Evolutionary conservation across 2,888 invertebrate genomes (phyloP), one percentile per base, ranked within the genome.

Genomic region (Petrolisthes manimaculis): DNA sequence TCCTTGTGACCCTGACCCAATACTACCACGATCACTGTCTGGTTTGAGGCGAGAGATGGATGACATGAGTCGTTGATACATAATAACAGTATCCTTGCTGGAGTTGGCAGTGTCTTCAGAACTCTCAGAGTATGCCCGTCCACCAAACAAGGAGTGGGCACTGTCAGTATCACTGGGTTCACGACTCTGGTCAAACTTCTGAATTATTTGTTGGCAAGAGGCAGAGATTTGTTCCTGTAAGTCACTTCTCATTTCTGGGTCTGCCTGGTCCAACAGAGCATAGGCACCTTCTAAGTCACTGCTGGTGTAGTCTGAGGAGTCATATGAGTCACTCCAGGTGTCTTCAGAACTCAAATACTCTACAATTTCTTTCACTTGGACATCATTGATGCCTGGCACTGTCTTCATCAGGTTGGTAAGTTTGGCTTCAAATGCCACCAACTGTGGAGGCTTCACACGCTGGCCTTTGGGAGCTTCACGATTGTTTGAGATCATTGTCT

Each of bases 311-410:
- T 97, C 97, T 0, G 97, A 97, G 4, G 97, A 97, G 93, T 97
- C 97, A 92, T 97, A 97, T 0, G 97, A 97, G 93, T 97, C 97
- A 91, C 97, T 97, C 97, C 97, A 97, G 4, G 97, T 97, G 92
- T 97, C 97, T 92, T 97, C 97, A 91, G 97, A 97, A 91, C 97
- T 97, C 91, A 97, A 93, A 93, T 97, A 97, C 93, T 97, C 97
- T 0, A 98, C 97, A 86, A 97, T 97, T 93, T 97, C 97, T 51
- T 96, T 95, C 71, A 97, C 97, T 93, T 97, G 97, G 92, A 97
- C 97, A 92, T 97, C 97, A 90, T 97, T 95, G 91, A 97, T 96
- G 54, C 97, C 97, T 0, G 97, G 97, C 77, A 97, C 97, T 0
- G 97, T 97, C 94, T 97, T 97, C 97, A 97, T 97, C 91, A 97